Percentiles rank a stretch among this genome's conserved stretches.
Evolutionary conservation across 2,797 vertebrate genomes (phyloP).

Genomic region (Melanotaenia trifasciata): DNA sequence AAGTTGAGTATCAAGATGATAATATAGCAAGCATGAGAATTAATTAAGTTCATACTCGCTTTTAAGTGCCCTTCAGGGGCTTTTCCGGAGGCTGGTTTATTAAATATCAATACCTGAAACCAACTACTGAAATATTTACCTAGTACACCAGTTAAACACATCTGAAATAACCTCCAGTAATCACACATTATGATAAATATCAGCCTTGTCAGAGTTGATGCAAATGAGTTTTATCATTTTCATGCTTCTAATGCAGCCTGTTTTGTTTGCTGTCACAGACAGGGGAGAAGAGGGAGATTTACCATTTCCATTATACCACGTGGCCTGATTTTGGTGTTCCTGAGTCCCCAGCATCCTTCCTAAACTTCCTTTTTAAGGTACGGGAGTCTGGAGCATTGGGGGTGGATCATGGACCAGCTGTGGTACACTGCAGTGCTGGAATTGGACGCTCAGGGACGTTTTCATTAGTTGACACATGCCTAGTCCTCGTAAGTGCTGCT

Average conservation of each 20-base stretch:
- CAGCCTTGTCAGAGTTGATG: background rate
- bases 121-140: conserved; percentile 6
- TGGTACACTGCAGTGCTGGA: conserved; percentile 98
- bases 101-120: conserved; percentile 36
- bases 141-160: background rate
- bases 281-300: conserved; percentile 91
- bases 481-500: conserved; percentile 89
- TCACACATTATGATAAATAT: background rate
- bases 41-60: background rate
- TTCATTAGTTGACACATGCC: conserved; percentile 95
- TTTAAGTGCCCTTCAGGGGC: background rate
- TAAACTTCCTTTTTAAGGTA: conserved; percentile 98
- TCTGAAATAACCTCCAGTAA: background rate
- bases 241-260: background rate
- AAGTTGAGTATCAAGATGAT: background rate
- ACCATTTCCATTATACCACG: conserved; percentile 98
- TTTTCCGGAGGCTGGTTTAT: background rate
- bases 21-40: background rate
- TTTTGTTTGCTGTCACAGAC: conserved; percentile 79
- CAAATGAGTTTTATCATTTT: background rate
- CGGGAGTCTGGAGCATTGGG: conserved; percentile 90
- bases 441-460: conserved; percentile 97
- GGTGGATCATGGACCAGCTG: conserved; percentile 87
- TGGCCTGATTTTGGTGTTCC: conserved; percentile 99
- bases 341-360: conserved; percentile 96